These are phyloP conservation scores for Bostrychus sinensis DNA, from an alignment of 2,113 vertebrate genomes.

Conservation along the genomic window DNA sequence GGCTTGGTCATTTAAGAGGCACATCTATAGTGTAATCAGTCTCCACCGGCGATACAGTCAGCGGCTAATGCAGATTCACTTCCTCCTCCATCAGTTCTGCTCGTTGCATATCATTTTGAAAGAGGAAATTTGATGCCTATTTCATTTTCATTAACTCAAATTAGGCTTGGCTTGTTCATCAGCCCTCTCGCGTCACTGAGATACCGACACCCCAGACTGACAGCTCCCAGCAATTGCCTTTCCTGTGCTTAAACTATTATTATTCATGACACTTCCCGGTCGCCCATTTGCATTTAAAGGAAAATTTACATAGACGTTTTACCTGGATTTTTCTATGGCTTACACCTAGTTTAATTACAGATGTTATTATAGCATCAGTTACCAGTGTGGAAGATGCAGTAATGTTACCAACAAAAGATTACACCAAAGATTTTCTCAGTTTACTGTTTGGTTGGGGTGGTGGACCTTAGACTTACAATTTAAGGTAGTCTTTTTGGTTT, in stretches of 20 bases:
- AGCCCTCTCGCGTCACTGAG: slow-evolving; percentile 33
- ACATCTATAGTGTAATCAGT: slow-evolving; percentile 2
- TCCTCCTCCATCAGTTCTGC: slow-evolving; percentile 33
- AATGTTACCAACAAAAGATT: too few species aligned
- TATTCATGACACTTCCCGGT: slow-evolving; percentile 29
- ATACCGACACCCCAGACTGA: slow-evolving; percentile 33
- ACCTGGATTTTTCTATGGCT: too few species aligned
- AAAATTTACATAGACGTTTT: background rate
- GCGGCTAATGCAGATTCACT: slow-evolving; percentile 27
- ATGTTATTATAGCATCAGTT: too few species aligned
- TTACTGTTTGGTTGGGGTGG: too few species aligned
- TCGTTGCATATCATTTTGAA: slow-evolving; percentile 45
- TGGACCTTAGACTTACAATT: too few species aligned
- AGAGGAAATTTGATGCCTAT: slow-evolving; percentile 53
- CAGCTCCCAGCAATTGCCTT: slow-evolving; percentile 13
- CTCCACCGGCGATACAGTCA: slow-evolving; percentile 6
- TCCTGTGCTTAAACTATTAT: slow-evolving; percentile 26
- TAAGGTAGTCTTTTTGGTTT: too few species aligned
- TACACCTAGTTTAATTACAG: too few species aligned
- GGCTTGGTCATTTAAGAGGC: slow-evolving; percentile 6
- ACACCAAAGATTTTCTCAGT: too few species aligned
- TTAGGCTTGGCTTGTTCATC: slow-evolving; percentile 60
- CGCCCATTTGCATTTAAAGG: slow-evolving; percentile 16
- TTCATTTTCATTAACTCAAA: slow-evolving; percentile 61
- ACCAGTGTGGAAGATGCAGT: too few species aligned